Conservation (phyloP, 2,888 invertebrate species). For the Parnassius apollo region DNA sequence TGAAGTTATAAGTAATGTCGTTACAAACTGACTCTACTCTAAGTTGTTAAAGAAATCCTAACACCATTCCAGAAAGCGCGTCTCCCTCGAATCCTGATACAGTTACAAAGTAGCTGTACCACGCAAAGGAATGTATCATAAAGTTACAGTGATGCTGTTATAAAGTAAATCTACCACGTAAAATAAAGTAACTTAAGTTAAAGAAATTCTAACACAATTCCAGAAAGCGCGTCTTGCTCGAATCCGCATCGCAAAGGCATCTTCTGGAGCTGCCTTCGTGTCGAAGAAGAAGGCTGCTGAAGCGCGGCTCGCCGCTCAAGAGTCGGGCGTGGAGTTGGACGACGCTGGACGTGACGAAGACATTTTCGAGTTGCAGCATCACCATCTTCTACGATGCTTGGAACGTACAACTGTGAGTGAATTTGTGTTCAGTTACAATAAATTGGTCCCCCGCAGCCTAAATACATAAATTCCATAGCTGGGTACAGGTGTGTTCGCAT, state of each 20-base stretch:
- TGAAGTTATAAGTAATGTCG: too few relatives aligned
- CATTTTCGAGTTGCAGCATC: slow-evolving; percentile 99
- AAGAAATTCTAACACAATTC: slow-evolving; percentile 46
- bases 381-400: slow-evolving; percentile 97
- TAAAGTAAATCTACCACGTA: too few relatives aligned
- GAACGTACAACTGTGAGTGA: slow-evolving; percentile 94
- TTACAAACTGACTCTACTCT: too few relatives aligned
- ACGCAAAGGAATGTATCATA: too few relatives aligned
- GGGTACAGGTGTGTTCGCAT: too few relatives aligned
- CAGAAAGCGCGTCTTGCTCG: slow-evolving; percentile 99
- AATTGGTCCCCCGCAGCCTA: too few relatives aligned
- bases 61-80: slow-evolving; percentile 95
- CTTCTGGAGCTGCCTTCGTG: slow-evolving; percentile 98
- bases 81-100: slow-evolving; percentile 96
- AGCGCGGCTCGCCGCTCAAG: slow-evolving; percentile 94
- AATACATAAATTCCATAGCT: neutral
- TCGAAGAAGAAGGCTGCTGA: slow-evolving; percentile 99
- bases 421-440: too few relatives aligned
- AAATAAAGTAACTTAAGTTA: too few relatives aligned
- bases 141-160: too few relatives aligned
- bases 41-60: too few relatives aligned
- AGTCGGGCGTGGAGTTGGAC: slow-evolving; percentile 94
- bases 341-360: slow-evolving; percentile 95
- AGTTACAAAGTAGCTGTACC: slow-evolving; percentile 48
- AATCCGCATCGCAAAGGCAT: slow-evolving; percentile 99